A percentile compares a stretch with the other conserved stretches of the same genome.
phyloP scores from a whole-genome alignment of 2,888 invertebrate genomes.

The Melanostoma mellinum region DNA sequence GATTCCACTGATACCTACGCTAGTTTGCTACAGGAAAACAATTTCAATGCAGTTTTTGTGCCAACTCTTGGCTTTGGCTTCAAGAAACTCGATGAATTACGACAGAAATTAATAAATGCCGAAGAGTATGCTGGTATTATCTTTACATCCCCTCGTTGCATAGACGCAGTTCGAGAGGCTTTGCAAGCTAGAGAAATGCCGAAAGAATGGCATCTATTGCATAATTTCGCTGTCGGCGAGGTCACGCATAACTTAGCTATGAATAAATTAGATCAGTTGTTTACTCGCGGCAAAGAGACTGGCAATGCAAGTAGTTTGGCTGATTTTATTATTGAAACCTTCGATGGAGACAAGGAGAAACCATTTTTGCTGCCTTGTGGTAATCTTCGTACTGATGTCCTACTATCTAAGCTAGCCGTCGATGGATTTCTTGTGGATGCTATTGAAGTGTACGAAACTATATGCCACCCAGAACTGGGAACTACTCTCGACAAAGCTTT shows the following conservation, averaged over 20 bases:
- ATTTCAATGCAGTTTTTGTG: slow-evolving; percentile 82
- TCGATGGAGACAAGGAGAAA: slow-evolving; percentile 80
- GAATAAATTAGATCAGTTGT: slow-evolving; percentile 81
- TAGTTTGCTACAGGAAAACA: slow-evolving; percentile 80
- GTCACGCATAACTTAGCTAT: slow-evolving; percentile 82
- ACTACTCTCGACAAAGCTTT: slow-evolving; percentile 81
- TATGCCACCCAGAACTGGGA: slow-evolving; percentile 82
- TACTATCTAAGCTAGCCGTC: slow-evolving; percentile 81
- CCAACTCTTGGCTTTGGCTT: slow-evolving; percentile 83
- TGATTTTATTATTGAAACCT: slow-evolving; percentile 82
- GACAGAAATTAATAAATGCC: slow-evolving; percentile 81
- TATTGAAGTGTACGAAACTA: slow-evolving; percentile 84
- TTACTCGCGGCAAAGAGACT: slow-evolving; percentile 83
- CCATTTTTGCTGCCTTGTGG: slow-evolving; percentile 84
- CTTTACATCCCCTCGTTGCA: slow-evolving; percentile 84
- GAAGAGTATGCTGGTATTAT: slow-evolving; percentile 83
- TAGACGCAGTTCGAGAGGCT: slow-evolving; percentile 82
- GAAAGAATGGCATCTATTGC: slow-evolving; percentile 81
- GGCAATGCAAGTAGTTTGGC: slow-evolving; percentile 84
- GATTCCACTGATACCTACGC: slow-evolving; percentile 82
- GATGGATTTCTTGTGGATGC: slow-evolving; percentile 82
- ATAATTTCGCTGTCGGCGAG: slow-evolving; percentile 84
- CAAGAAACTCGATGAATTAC: slow-evolving; percentile 82
- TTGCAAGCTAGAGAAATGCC: slow-evolving; percentile 80
- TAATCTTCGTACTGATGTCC: slow-evolving; percentile 83